These are phyloP conservation scores for Danio jaintianensis DNA, from an alignment of 2,797 vertebrate species.

Conservation along the genomic window DNA sequence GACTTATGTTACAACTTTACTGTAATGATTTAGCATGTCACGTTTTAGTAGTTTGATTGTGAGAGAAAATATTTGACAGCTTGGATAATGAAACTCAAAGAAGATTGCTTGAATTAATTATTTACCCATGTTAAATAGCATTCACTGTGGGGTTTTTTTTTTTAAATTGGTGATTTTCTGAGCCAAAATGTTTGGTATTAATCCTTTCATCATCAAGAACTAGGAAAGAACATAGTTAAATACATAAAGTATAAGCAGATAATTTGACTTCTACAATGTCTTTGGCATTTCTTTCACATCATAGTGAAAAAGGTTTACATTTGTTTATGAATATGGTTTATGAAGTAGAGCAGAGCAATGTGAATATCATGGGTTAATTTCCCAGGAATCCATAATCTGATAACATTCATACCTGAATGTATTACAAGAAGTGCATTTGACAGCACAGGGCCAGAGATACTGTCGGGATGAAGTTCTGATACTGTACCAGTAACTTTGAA, in stretches of 20 bases:
- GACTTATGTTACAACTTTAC: neutral
- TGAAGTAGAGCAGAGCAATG: neutral
- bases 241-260: neutral
- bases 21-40: constrained; percentile 1
- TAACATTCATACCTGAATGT: neutral
- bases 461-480: neutral
- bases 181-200: neutral
- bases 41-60: neutral
- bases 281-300: neutral
- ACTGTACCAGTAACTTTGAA: neutral
- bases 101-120: neutral
- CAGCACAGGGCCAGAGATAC: neutral
- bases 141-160: neutral
- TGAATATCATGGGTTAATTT: neutral
- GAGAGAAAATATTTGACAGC: neutral
- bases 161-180: no score
- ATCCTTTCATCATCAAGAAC: neutral
- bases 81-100: neutral
- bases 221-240: neutral
- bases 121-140: neutral
- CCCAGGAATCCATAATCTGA: neutral
- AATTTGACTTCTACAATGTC: neutral
- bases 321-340: no score
- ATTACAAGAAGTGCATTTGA: neutral
- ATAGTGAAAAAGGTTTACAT: neutral